These are phyloP conservation scores for Saxicola maurus DNA, from an alignment of 2,797 vertebrate genomes.

Conservation along the genomic window DNA sequence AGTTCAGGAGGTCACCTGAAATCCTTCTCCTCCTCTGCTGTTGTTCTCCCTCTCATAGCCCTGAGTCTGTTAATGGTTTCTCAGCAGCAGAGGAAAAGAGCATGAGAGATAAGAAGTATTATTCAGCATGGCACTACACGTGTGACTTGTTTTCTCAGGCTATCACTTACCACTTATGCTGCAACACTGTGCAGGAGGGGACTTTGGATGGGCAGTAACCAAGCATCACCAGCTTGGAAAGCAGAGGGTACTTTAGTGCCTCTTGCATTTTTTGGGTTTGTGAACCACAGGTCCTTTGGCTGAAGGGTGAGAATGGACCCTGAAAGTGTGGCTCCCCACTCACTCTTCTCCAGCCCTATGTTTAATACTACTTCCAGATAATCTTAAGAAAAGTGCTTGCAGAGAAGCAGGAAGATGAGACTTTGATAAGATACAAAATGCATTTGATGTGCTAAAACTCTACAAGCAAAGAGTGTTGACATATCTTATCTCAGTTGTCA, in stretches of 20 bases:
- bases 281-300: not conserved
- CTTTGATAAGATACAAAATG: not conserved
- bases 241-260: not conserved
- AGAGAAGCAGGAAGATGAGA: not conserved
- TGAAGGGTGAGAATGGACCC: not conserved
- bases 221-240: not conserved
- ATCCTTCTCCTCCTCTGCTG: not conserved
- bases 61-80: constrained; percentile 14
- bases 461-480: constrained; percentile 29
- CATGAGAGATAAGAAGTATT: constrained; percentile 4
- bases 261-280: not conserved
- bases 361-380: not conserved
- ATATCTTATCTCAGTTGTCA: constrained; percentile 58
- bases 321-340: not conserved
- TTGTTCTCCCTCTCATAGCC: not conserved
- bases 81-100: not conserved
- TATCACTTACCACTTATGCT: not conserved
- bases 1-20: constrained; percentile 1
- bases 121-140: not conserved
- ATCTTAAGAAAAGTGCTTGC: not conserved
- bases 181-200: not conserved
- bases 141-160: constrained; percentile 46
- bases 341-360: not conserved
- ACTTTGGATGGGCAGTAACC: not conserved
- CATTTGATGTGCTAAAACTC: constrained; percentile 31